Base-by-base conservation (phyloP, 2,113 vertebrate genomes). In the Centrocercus urophasianus region DNA sequence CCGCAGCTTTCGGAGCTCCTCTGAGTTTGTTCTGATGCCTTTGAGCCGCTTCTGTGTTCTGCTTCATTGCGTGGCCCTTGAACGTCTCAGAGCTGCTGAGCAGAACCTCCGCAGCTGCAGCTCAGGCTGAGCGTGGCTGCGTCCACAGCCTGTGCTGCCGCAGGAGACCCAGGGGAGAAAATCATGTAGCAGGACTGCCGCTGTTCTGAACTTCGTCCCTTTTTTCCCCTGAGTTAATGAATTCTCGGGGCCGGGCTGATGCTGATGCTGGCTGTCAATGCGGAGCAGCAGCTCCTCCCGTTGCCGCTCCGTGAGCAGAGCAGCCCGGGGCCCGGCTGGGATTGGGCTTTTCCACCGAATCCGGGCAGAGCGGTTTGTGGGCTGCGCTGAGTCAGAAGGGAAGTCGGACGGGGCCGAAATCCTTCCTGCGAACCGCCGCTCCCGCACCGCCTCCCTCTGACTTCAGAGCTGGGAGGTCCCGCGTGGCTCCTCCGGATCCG, bases 291-390 rank as follows among this genome's bases (percentile, higher is more conserved):
- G 87, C 8, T 3, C n/a, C 32, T 65, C 50, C 9, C 2, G 5
- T 5, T 11, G 3, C 66, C 0, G 20, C 40, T 42, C 77, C 1
- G 0, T 1, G 24, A 1, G 22, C 52, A 16, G 38, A 10, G 17
- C 1, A 3, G 36, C 70, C 73, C 1, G 1, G 1, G 34, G 72
- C 3, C 3, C 8, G 6, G 54, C 36, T 22, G 0, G 88, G 60
- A 67, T 27, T 30, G 2, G 24, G 48, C n/a, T 66, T 13, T 71
- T 56, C 65, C 38, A 32, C 15, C 0, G 19, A 30, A 34, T 10
- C 6, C 1, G 5, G 42, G 63, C 61, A 16, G 50, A 32, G 59
- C 6, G 2, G 11, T 52, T 20, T 0, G 27, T 0, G 4, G 56
- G 48, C 73, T 19, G 42, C 20, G 4, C 3, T 66, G 91, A 71